Evolutionary conservation across 2,797 vertebrate species (phyloP).

Genomic region (Notolabrus celidotus): DNA sequence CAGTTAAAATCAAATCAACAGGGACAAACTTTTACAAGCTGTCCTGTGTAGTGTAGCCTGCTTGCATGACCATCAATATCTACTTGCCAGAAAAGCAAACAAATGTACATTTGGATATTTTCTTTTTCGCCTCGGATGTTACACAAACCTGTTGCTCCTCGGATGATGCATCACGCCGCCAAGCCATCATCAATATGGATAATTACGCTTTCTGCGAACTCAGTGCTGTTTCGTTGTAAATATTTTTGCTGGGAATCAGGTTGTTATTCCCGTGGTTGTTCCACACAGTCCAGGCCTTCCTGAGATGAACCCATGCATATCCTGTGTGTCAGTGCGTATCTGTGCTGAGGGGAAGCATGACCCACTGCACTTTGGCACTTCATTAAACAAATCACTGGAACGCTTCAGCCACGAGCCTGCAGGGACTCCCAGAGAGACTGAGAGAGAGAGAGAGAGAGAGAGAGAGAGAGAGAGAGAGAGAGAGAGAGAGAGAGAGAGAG

Average conservation of each 20-base stretch:
- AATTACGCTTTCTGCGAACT: slow-evolving; percentile 73
- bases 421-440: slow-evolving; percentile 15
- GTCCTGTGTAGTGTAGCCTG: slow-evolving; percentile 57
- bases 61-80: slow-evolving; percentile 36
- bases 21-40: slow-evolving; percentile 61
- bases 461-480: not conserved
- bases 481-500: not conserved
- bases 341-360: slow-evolving; percentile 79
- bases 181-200: slow-evolving; percentile 77
- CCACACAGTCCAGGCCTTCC: slow-evolving; percentile 75
- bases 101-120: slow-evolving; percentile 72
- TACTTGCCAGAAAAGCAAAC: slow-evolving; percentile 68
- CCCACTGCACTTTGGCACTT: slow-evolving; percentile 78
- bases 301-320: slow-evolving; percentile 82
- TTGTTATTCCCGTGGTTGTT: slow-evolving; percentile 49
- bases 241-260: slow-evolving; percentile 63
- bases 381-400: slow-evolving; percentile 69
- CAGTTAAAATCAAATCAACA: slow-evolving; percentile 50
- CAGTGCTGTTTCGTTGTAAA: slow-evolving; percentile 55
- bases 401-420: slow-evolving; percentile 42
- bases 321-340: slow-evolving; percentile 80
- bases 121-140: slow-evolving; percentile 74
- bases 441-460: not conserved
- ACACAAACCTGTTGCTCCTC: slow-evolving; percentile 63
- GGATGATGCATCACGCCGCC: slow-evolving; percentile 75